Evolutionary conservation across 2,797 vertebrate species (phyloP).

Genomic region (Amniataba percoides): DNA sequence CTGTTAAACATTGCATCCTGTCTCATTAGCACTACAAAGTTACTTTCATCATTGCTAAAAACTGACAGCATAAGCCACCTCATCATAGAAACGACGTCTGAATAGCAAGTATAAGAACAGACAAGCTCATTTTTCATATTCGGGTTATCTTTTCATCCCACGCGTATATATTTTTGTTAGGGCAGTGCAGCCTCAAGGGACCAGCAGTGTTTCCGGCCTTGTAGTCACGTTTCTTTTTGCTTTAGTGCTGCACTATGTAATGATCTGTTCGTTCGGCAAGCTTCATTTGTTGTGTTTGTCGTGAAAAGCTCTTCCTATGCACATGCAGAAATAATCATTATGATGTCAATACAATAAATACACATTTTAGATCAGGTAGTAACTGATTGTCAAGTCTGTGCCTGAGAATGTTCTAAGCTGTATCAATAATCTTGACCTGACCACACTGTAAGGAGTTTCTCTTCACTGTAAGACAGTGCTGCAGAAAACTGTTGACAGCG

Average conservation of each 20-base stretch:
- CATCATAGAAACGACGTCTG: background rate
- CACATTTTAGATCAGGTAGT: no score
- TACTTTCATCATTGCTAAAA: background rate
- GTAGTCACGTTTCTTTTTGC: background rate
- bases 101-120: background rate
- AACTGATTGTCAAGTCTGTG: no score
- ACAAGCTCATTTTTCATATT: background rate
- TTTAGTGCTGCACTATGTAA: background rate
- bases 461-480: conserved; percentile 9
- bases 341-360: no score
- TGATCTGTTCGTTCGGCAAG: background rate
- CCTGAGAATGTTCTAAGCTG: background rate
- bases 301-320: background rate
- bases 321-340: background rate
- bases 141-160: background rate
- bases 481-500: conserved; percentile 15
- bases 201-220: background rate
- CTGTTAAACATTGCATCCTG: background rate
- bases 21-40: background rate
- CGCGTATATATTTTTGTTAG: background rate
- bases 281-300: background rate
- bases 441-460: conserved; percentile 10
- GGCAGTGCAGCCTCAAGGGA: background rate
- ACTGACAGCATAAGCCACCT: background rate
- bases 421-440: conserved; percentile 10